phyloP scores from a whole-genome alignment of 2,113 vertebrate species.

The Pogonocichla stellata region DNA sequence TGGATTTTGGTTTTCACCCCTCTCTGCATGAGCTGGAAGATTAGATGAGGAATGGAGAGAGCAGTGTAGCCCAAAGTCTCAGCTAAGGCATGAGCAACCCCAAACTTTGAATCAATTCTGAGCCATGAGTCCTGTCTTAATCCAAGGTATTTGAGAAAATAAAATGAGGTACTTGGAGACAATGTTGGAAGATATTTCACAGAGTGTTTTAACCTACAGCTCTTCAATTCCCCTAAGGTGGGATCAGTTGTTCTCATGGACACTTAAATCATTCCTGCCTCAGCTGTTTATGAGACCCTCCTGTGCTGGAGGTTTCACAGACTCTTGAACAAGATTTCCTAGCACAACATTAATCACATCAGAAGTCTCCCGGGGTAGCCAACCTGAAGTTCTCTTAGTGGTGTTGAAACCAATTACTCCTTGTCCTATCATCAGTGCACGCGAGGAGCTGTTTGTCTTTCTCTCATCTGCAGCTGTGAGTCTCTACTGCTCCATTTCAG shows the following conservation, averaged over 20 bases:
- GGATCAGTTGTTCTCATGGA: background rate
- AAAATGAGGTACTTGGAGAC: background rate
- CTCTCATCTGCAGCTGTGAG: background rate
- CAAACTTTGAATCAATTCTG: background rate
- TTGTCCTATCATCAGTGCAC: background rate
- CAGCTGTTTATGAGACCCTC: background rate
- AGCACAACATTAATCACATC: background rate
- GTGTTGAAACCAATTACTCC: background rate
- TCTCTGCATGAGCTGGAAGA: accelerated
- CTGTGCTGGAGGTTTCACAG: background rate
- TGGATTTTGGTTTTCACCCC: background rate
- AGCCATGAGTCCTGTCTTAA: background rate
- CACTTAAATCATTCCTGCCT: background rate
- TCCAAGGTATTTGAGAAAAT: background rate
- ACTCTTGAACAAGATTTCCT: background rate
- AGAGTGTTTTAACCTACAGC: background rate
- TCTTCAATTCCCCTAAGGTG: background rate
- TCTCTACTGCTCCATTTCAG: background rate
- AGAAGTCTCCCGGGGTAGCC: background rate
- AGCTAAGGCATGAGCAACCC: background rate
- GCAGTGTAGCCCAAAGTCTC: background rate
- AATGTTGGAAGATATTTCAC: background rate
- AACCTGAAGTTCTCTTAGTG: background rate
- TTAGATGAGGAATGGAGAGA: background rate
- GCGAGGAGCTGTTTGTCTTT: background rate